phyloP scores from a whole-genome alignment of 2,797 vertebrate genomes.

The Champsocephalus gunnari region DNA sequence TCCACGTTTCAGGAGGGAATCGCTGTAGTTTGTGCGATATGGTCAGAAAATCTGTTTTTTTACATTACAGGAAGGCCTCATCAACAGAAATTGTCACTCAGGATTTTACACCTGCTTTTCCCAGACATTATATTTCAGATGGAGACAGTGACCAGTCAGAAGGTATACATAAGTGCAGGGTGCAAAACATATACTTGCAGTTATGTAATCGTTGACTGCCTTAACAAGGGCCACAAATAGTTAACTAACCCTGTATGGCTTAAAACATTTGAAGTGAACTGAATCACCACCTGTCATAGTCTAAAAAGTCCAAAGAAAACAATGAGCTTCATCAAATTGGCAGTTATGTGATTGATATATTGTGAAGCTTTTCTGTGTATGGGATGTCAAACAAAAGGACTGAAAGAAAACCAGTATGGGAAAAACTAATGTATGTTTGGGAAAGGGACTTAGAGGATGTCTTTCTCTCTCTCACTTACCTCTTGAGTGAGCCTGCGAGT shows the following conservation, averaged over 20 bases:
- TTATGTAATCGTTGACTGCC: neutral
- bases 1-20: too few species aligned
- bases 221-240: neutral
- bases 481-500: conserved; percentile 97
- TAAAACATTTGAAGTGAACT: neutral
- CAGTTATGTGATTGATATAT: neutral
- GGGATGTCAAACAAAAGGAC: neutral
- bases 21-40: too few species aligned
- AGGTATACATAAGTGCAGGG: neutral
- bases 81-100: neutral
- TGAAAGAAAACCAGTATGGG: neutral
- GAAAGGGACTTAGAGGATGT: neutral
- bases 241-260: neutral
- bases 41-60: neutral
- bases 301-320: neutral
- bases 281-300: neutral
- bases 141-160: neutral
- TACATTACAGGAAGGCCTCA: neutral
- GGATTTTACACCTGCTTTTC: too few species aligned
- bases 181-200: neutral
- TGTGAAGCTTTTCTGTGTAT: neutral
- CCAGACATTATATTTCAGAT: too few species aligned
- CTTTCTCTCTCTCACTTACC: conserved; percentile 74
- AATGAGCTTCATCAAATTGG: neutral
- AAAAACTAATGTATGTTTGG: neutral